Conservation (phyloP, 2,888 invertebrate genomes). For the Drosophila neonasuta region DNA sequence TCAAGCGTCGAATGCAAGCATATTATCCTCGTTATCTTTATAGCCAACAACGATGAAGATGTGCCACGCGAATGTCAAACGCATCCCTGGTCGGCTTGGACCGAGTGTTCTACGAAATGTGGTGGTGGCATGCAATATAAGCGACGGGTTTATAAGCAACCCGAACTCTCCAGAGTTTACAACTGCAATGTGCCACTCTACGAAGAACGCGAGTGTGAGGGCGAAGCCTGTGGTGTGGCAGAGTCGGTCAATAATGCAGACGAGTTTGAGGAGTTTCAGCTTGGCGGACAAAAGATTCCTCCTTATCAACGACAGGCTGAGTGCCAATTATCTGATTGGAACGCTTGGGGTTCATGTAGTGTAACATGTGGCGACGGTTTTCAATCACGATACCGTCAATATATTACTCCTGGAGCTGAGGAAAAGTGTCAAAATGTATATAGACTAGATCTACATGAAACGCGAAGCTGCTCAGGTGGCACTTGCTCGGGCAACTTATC, state of each 20-base stretch:
- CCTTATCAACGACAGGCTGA: conserved; percentile 78
- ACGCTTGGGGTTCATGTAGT: conserved; percentile 90
- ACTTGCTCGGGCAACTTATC: conserved; percentile 60
- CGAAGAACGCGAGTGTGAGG: conserved; percentile 81
- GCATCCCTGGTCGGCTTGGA: conserved; percentile 83
- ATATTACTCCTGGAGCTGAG: conserved; percentile 84
- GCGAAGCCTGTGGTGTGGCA: conserved; percentile 68
- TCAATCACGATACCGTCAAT: conserved; percentile 87
- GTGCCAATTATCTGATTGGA: conserved; percentile 89
- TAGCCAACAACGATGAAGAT: conserved; percentile 79
- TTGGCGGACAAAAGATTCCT: conserved; percentile 7
- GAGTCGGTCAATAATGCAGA: conserved; percentile 43
- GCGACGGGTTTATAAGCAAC: conserved; percentile 79
- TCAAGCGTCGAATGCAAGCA: too few species aligned
- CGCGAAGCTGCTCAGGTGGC: conserved; percentile 56
- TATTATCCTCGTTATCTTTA: neutral
- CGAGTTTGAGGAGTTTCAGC: conserved; percentile 26
- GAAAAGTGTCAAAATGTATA: conserved; percentile 83
- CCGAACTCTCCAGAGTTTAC: conserved; percentile 72
- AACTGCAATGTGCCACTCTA: conserved; percentile 71
- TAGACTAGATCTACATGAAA: conserved; percentile 43
- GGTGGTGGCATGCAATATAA: conserved; percentile 82
- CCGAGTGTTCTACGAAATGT: conserved; percentile 83
- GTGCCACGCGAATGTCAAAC: conserved; percentile 80
- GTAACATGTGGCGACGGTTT: conserved; percentile 87